Percentiles rank a stretch among this genome's conserved stretches.
Conservation (phyloP, 2,888 invertebrate genomes). For the Euplagia quadripunctaria region DNA sequence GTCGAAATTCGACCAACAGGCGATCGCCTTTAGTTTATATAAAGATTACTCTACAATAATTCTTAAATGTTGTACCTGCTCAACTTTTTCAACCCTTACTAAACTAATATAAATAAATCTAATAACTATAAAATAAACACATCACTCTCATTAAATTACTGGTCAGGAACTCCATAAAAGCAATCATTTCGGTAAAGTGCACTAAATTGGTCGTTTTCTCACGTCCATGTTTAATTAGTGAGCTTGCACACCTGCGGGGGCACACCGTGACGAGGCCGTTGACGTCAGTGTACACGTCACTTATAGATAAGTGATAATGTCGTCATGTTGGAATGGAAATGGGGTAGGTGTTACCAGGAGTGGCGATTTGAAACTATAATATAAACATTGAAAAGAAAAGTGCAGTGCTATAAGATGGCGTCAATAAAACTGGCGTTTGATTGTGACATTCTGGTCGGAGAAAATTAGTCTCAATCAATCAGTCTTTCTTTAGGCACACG, state of each 20-base stretch:
- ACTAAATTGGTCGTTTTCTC: conserved; percentile 67
- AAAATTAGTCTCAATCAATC: too few species aligned
- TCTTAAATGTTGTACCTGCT: background rate
- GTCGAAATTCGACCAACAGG: too few species aligned
- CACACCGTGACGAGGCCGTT: conserved; percentile 48
- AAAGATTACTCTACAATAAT: too few species aligned
- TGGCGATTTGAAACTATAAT: too few species aligned
- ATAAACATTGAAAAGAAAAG: too few species aligned
- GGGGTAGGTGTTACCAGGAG: conserved; percentile 8
- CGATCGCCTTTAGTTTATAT: too few species aligned
- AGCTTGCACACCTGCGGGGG: conserved; percentile 48
- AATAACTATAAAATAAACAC: conserved; percentile 15
- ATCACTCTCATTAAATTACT: background rate
- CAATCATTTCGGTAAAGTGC: conserved; percentile 49
- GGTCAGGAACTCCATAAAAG: conserved; percentile 22
- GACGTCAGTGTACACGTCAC: conserved; percentile 24
- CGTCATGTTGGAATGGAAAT: conserved; percentile 15
- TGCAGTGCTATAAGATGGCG: too few species aligned
- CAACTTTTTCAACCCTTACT: conserved; percentile 3
- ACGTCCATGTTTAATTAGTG: conserved; percentile 65
- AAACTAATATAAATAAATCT: background rate
- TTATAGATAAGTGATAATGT: conserved; percentile 25
- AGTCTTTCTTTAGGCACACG: too few species aligned
- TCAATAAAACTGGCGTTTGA: too few species aligned
- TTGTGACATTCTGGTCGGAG: too few species aligned